Evolutionary conservation across 2,888 invertebrate genomes (phyloP).

Genomic region (Campoletis raptor): DNA sequence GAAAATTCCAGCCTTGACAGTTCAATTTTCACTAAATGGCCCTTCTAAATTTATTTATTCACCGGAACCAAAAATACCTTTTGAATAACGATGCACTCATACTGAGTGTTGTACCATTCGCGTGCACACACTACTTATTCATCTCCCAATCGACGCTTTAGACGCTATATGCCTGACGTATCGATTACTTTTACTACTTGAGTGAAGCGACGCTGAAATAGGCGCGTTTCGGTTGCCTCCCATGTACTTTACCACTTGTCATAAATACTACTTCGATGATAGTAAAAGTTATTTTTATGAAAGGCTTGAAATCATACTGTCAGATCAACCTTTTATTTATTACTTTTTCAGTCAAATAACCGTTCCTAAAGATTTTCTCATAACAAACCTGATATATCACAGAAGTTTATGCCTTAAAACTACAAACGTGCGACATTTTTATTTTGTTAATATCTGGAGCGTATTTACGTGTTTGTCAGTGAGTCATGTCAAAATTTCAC

Average conservation of each 20-base stretch:
- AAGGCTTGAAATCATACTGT: neutral
- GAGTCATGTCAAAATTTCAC: no score
- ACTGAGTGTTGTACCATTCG: constrained; percentile 49
- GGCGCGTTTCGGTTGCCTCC: constrained; percentile 35
- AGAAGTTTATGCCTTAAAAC: neutral
- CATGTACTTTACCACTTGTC: constrained; percentile 21
- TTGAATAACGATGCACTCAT: constrained; percentile 60
- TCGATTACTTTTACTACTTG: constrained; percentile 68
- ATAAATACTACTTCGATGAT: neutral
- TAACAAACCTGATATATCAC: neutral
- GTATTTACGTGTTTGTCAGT: neutral
- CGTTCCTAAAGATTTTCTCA: neutral
- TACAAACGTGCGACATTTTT: neutral
- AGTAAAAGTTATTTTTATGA: constrained; percentile 7
- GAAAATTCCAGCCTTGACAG: neutral
- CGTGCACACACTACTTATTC: constrained; percentile 49
- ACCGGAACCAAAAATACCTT: constrained; percentile 28
- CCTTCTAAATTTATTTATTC: neutral
- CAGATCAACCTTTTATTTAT: neutral
- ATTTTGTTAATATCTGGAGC: neutral
- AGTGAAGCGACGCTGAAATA: constrained; percentile 38
- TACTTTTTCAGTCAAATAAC: neutral
- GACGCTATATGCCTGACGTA: constrained; percentile 56
- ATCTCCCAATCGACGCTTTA: constrained; percentile 46
- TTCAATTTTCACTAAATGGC: neutral